Evolutionary conservation across 2,888 invertebrate genomes (phyloP).

Genomic region (Chrysolina oricalcia): DNA sequence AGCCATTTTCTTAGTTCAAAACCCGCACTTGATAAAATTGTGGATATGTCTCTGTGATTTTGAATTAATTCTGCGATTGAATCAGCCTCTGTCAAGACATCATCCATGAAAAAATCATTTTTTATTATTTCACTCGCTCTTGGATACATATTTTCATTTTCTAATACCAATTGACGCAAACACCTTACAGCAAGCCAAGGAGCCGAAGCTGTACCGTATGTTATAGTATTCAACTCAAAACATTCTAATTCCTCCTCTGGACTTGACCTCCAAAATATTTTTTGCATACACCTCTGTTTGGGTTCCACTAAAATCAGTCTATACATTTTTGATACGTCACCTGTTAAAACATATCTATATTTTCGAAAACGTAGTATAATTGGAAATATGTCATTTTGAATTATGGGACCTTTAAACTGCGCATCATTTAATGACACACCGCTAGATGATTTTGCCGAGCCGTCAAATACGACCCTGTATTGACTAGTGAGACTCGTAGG

Average conservation of each 20-base stretch:
- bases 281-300: constrained; percentile 29
- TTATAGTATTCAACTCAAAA: constrained; percentile 42
- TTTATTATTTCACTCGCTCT: constrained; percentile 40
- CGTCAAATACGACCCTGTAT: constrained; percentile 38
- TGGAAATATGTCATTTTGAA: constrained; percentile 33
- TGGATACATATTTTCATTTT: constrained; percentile 41
- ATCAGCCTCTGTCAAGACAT: constrained; percentile 44
- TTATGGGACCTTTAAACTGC: too few species aligned
- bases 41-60: constrained; percentile 44
- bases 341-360: constrained; percentile 32
- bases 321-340: constrained; percentile 47
- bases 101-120: constrained; percentile 54
- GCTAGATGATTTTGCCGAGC: constrained; percentile 21
- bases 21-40: constrained; percentile 45
- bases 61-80: constrained; percentile 39
- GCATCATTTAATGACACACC: constrained; percentile 11
- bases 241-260: constrained; percentile 26
- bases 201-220: constrained; percentile 37
- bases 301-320: constrained; percentile 37
- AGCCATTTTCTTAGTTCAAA: constrained; percentile 50
- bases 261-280: constrained; percentile 35
- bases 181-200: constrained; percentile 17
- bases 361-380: constrained; percentile 33
- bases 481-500: constrained; percentile 40
- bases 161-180: not conserved